Evolutionary conservation across 1,140 invertebrate species (phyloP), one percentile per base, ranked within the genome.

Genomic region (Penaeus japonicus): DNA sequence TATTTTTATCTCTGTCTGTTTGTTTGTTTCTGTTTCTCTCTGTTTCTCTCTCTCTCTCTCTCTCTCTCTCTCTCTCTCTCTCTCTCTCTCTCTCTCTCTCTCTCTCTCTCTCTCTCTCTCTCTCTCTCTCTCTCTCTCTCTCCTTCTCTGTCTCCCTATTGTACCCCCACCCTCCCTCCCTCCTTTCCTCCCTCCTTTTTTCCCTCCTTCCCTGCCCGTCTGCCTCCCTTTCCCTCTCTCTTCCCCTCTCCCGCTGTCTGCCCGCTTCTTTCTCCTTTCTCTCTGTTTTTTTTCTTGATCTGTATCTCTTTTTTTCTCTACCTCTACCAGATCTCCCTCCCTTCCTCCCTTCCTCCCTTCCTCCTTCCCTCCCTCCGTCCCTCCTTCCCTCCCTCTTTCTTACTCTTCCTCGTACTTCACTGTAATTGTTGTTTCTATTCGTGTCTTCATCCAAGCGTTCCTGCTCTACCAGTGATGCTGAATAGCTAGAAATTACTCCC

Each of bases 21-120:
- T 30, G 20, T n/a, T 30, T 57, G 1, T 57, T n/a, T 81, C 24
- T 53, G 15, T 81, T 4, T 57, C n/a, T 57, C 24, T 81, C 47
- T 27, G 1, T 81, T 24, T 27, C 3, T 54, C 53, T 27, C 4
- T 27, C 47, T 81, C 20, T 81, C 24, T 30, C 73, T 30, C 24
- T 30, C 73, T 30, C 24, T 30, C 70, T 73, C 70, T 73, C 70
- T 73, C 70, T 73, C 70, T 73, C 70, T 73, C 70, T 73, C 70
- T 73, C 70, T 73, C 70, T 73, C 70, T 73, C 70, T n/a, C 22
- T 59, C 57, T 59, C 20, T 20, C 70, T 12, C n/a, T n/a, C n/a
- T n/a, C 4, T 59, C n/a, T 73, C n/a, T 73, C 70, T 12, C 70
- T 73, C 4, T 20, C 70, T 18, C 57, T 73, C 70, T 73, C 18